Evolutionary conservation across 2,113 vertebrate species (phyloP).

Genomic region (Xiphophorus hellerii): DNA sequence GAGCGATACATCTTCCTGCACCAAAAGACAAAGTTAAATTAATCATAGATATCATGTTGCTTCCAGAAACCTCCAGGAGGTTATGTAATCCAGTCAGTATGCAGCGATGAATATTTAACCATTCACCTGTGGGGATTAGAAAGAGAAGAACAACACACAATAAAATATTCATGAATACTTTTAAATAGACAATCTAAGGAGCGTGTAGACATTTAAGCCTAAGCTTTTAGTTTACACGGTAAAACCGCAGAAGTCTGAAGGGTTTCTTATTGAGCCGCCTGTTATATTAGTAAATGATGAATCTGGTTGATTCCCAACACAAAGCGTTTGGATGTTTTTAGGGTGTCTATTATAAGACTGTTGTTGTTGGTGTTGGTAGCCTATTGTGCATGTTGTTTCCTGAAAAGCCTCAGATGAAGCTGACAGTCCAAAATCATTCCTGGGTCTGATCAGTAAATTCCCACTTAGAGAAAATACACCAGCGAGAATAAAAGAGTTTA

Average conservation of each 20-base stretch:
- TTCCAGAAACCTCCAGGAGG: conserved; percentile 1
- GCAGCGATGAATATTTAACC: conserved; percentile 52
- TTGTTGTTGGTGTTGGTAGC: conserved; percentile 6
- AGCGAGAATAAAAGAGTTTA: conserved; percentile 11
- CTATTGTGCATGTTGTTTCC: conserved; percentile 4
- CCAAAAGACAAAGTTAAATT: not conserved
- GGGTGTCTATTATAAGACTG: conserved; percentile 34
- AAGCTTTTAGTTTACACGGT: conserved; percentile 7
- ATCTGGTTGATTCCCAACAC: conserved; percentile 16
- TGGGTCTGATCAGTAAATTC: conserved; percentile 3
- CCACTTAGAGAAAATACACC: not conserved
- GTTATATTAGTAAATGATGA: conserved; percentile 18
- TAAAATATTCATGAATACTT: conserved; percentile 54
- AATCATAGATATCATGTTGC: conserved; percentile 3
- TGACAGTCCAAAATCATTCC: not conserved
- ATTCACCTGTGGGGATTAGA: conserved; percentile 43
- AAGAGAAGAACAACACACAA: conserved; percentile 48
- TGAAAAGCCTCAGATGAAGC: conserved; percentile 24
- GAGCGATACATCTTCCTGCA: too few species aligned
- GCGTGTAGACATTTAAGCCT: conserved; percentile 6
- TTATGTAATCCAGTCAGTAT: conserved; percentile 13
- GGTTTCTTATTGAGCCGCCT: conserved; percentile 32
- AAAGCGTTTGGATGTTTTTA: conserved; percentile 25
- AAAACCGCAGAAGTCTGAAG: conserved; percentile 16
- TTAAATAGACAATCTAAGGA: conserved; percentile 29